Evolutionary conservation across 2,888 invertebrate species (phyloP).

Genomic region (Diarsia dahlii): DNA sequence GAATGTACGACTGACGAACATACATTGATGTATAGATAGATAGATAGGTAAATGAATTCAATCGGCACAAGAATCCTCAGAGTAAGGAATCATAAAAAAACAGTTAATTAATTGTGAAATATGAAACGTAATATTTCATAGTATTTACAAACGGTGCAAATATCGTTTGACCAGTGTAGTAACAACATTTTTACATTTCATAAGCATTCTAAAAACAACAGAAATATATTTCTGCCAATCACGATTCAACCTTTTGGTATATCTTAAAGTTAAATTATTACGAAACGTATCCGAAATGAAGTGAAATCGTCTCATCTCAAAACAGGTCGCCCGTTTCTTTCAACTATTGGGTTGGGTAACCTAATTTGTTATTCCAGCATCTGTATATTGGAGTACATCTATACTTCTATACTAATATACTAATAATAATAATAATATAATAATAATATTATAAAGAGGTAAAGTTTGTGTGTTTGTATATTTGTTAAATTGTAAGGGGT

Average conservation of each 20-base stretch:
- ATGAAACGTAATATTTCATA: not conserved
- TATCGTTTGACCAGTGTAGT: not conserved
- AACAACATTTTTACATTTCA: not conserved
- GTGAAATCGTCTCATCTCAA: conserved; percentile 74
- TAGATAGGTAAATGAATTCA: too few relatives aligned
- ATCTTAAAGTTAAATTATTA: conserved; percentile 70
- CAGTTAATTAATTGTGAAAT: not conserved
- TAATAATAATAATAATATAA: too few relatives aligned
- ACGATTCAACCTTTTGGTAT: conserved; percentile 50
- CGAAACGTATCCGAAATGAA: conserved; percentile 73
- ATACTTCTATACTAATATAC: too few relatives aligned
- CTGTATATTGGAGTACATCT: conserved; percentile 71
- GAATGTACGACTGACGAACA: too few relatives aligned
- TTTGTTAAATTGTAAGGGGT: too few relatives aligned
- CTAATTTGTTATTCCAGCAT: conserved; percentile 79
- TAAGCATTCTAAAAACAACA: conserved; percentile 16
- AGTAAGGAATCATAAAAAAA: not conserved
- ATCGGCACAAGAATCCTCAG: not conserved
- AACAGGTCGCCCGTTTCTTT: conserved; percentile 80
- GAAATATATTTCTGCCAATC: conserved; percentile 51
- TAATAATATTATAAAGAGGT: too few relatives aligned
- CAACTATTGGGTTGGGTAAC: conserved; percentile 76
- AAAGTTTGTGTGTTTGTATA: too few relatives aligned
- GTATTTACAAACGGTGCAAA: not conserved
- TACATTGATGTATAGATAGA: too few relatives aligned